Percentiles rank a stretch among this genome's conserved stretches.
Conservation (phyloP, 2,797 vertebrate genomes). For the Ctenopoma kingsleyae region DNA sequence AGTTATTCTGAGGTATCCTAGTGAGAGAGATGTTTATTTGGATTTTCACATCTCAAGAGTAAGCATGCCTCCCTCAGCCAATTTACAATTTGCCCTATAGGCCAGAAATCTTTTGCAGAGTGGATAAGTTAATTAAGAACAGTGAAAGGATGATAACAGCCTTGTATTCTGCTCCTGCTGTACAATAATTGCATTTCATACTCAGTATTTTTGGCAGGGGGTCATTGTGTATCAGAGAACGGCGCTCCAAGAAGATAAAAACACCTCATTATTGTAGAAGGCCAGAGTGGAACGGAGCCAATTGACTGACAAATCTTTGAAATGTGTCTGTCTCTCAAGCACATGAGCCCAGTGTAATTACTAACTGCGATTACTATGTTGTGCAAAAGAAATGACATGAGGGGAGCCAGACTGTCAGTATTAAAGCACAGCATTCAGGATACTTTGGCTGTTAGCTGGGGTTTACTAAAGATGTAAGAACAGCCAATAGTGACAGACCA, state of each 20-base stretch:
- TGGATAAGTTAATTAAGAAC: slow-evolving; percentile 78
- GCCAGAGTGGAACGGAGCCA: slow-evolving; percentile 18
- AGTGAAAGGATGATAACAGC: slow-evolving; percentile 61
- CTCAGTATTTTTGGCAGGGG: slow-evolving; percentile 54
- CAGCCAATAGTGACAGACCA: too few species aligned
- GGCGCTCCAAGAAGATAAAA: slow-evolving; percentile 49
- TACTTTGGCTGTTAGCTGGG: not conserved
- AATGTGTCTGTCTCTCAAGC: slow-evolving; percentile 17
- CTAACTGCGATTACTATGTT: not conserved
- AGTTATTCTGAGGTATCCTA: slow-evolving; percentile 55
- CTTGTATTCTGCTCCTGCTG: slow-evolving; percentile 59
- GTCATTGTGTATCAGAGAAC: slow-evolving; percentile 52
- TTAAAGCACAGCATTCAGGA: not conserved
- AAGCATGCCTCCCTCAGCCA: slow-evolving; percentile 59
- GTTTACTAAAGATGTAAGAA: not conserved
- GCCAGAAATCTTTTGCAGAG: slow-evolving; percentile 63
- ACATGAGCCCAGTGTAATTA: slow-evolving; percentile 16
- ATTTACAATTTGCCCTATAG: slow-evolving; percentile 67
- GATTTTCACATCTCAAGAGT: slow-evolving; percentile 68
- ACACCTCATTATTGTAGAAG: slow-evolving; percentile 43
- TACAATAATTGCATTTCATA: slow-evolving; percentile 69
- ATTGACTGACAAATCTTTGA: slow-evolving; percentile 28
- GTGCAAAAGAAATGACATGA: not conserved
- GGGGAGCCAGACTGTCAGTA: not conserved
- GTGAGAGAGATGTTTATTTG: slow-evolving; percentile 68